Evolutionary conservation across 2,797 vertebrate species (phyloP), one percentile per base, ranked within the genome.

Genomic region (Basileuterus tristriatus): DNA sequence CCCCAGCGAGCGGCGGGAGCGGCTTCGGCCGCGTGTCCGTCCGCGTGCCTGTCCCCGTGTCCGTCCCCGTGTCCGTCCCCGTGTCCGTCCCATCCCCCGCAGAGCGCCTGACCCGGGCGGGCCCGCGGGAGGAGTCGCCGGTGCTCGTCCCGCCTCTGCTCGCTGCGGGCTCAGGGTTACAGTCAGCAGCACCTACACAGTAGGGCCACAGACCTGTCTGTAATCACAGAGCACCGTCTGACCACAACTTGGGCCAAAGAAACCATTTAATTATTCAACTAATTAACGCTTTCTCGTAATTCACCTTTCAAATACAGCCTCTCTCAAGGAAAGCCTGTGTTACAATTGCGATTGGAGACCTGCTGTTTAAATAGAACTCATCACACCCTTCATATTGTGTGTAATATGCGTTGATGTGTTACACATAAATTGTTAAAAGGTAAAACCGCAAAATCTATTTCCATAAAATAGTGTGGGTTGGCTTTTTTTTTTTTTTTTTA

Each of bases 131-230:
- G 74, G 36, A 53, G 53, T 12, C 11, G 16, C 37, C 8, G 59
- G 29, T 8, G 18, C 29, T 11, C 6, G 3, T 18, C n/a, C 26
- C 15, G 44, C 36, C 15, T 7, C 34, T 15, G 49, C 39, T n/a
- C 20, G 2, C 1, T 9, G 53, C 16, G 3, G 16, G 24, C 24
- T 23, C 62, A 1, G 17, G 18, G 26, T 50, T 32, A 14, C 27
- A 6, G 8, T 2, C 5, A 15, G 4, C 36, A 2, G 8, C 27
- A 1, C 5, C 12, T 19, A 1, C 3, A 1, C 8, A 0, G 36
- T 0, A 2, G 4, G 13, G 18, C 8, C 20, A 0, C 8, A 6
- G 63, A 6, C 2, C 53, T 8, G 49, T 3, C 37, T 20, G 6
- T 4, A 22, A 1, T 11, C 44, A 1, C 53, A 12, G 21, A 10